Base-by-base conservation (phyloP, 2,797 vertebrate genomes). In the Pampus argenteus region DNA sequence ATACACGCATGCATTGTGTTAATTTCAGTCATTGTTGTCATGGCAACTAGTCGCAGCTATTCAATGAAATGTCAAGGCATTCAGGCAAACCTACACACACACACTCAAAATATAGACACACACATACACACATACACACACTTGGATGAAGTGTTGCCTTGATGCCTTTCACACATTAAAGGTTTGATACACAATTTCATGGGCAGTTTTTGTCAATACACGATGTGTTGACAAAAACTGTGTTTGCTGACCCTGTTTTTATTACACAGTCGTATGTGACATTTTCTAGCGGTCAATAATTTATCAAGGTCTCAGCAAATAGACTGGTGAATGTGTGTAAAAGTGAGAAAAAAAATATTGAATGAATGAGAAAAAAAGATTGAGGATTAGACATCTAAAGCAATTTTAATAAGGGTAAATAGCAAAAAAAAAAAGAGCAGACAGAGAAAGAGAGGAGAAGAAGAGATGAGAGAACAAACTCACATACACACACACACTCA, bases 61-160 rank as follows among this genome's bases (percentile, higher is more conserved):
- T 91, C 86, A 91, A 87, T 87, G 71, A 89, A 91, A 88, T 92
- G 89, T 90, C 89, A 90, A 86, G 68, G 86, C 85, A 83, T 89
- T 80, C 79, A 83, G 74, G 60, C 71, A 73, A 84, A 52, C 58
- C 61, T 14, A 56, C 65, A 67, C 11, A 50, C 56, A 70, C 25
- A 58, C 25, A 48, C 47, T 50, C 23, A 29, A 22, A 36, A 17
- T 58, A 63, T 56, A 61, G 57, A 56, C 64, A 42, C 17, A 54
- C 17, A 56, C 58, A 73, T 51, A 55, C 40, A 45, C 64, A 40
- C 15, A 52, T 13, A 57, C 58, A 72, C 54, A 78, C 73, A 62
- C 54, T 29, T 40, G 62, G 57, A 58, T 55, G 50, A 83, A 66
- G 20, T 50, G 49, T 31, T 15, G 63, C 62, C 71, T 61, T 67